Conservation (phyloP, 2,113 vertebrate species). For the Psammodynastes pulverulentus region DNA sequence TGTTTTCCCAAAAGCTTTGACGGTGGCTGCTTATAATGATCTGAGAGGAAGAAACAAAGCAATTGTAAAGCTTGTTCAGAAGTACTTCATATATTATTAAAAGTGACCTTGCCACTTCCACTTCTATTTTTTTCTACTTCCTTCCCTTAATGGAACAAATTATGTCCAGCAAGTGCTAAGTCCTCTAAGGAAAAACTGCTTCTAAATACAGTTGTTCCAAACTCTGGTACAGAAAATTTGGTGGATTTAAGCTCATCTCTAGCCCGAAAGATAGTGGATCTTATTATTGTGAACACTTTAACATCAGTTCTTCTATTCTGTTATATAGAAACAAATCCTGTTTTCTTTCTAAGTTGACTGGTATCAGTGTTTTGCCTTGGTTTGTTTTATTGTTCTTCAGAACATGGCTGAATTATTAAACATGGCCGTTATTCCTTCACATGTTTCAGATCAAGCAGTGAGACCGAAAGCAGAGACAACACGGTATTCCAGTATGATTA, state of each 20-base stretch:
- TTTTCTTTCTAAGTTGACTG: neutral
- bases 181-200: constrained; percentile 6
- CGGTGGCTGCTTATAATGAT: constrained; percentile 75
- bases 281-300: neutral
- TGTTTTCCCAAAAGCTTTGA: constrained; percentile 73
- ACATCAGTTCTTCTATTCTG: neutral
- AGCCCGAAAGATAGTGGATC: neutral
- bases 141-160: constrained; percentile 54
- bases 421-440: neutral
- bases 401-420: neutral
- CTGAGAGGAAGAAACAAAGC: constrained; percentile 78
- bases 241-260: neutral
- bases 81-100: constrained; percentile 65
- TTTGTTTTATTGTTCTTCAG: neutral
- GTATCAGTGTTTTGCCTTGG: neutral
- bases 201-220: constrained; percentile 23
- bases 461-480: neutral
- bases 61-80: constrained; percentile 73
- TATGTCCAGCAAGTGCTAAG: constrained; percentile 66
- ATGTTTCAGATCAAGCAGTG: neutral
- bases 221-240: neutral
- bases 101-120: constrained; percentile 74
- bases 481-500: neutral
- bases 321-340: neutral
- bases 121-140: constrained; percentile 74